Base-by-base conservation (phyloP, 2,888 invertebrate species). In the Arge pagana region DNA sequence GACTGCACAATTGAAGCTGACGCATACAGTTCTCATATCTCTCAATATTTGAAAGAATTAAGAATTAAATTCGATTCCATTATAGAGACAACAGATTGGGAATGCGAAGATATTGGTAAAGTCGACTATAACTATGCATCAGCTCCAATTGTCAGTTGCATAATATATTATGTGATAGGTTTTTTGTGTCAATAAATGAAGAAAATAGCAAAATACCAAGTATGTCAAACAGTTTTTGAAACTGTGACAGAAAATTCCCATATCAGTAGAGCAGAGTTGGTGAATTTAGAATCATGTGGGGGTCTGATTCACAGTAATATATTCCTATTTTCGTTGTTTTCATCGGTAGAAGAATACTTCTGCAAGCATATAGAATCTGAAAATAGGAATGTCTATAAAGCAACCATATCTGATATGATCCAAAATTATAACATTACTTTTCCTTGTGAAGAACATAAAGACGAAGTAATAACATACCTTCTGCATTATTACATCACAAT, bases 1-100 rank as follows among this genome's bases (percentile, higher is more conserved):
- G 57, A 57, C 23, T 55, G 55, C 24, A 18, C 37, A 6, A 37
- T 37, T 10, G 18, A 21, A n/a, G 4, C 18, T 3, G 3, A 37
- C 21, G 15, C 19, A 13, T 10, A 2, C 4, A 23, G 36, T 4
- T 23, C 18, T 4, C 5, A 37, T n/a, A 37, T 16, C 8, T 10
- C 24, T 1, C 13, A 33, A 10, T 21, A 37, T 13, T 5, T 37
- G 18, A 4, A 37, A 21, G 3, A 15, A n/a, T 11, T 37, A 6
- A 37, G 21, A 19, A n/a, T 21, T 6, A 37, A 37, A 19, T 15
- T 37, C n/a, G 19, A 37, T 37, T 10, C 3, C n/a, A 18, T 37
- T 3, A 37, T 37, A n/a, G 19, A 37, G 6, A 19, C 18, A 3
- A 15, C 11, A 7, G 37, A 18, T 4, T 37, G 18, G 19, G 37